Conservation (phyloP, 2,113 vertebrate species). For the Coracopsis vasa region DNA sequence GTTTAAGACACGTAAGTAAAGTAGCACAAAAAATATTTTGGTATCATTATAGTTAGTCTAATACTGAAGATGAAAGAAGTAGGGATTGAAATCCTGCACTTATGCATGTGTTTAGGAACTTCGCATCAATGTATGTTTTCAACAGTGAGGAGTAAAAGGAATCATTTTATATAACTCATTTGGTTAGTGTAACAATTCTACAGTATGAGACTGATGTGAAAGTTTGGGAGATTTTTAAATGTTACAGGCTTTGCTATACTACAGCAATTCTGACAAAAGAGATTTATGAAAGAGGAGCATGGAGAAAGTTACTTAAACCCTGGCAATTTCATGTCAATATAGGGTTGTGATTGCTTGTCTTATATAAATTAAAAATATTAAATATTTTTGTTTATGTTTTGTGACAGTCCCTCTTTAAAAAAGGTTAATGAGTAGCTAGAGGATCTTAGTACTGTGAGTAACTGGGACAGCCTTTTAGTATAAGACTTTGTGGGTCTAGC, state of each 20-base stretch:
- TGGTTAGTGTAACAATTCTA: background rate
- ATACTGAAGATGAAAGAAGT: background rate
- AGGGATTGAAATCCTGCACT: background rate
- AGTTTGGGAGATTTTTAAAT: background rate
- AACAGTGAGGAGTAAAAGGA: background rate
- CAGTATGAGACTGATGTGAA: background rate
- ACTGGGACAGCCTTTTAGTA: background rate
- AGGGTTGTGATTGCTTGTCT: background rate
- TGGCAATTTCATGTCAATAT: background rate
- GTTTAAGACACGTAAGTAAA: constrained; percentile 76
- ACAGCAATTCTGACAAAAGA: background rate
- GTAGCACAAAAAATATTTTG: background rate
- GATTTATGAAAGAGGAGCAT: background rate
- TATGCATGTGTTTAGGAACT: background rate
- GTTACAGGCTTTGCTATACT: background rate
- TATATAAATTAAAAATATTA: background rate
- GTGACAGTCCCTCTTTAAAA: background rate
- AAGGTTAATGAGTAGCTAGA: background rate
- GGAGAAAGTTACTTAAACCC: background rate
- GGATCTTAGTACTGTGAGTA: background rate
- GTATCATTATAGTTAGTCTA: background rate
- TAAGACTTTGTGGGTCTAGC: background rate
- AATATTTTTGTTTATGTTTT: background rate
- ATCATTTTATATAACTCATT: background rate
- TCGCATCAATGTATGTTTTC: background rate